Conservation (phyloP, 2,797 vertebrate genomes). For the Trachops cirrhosus region DNA sequence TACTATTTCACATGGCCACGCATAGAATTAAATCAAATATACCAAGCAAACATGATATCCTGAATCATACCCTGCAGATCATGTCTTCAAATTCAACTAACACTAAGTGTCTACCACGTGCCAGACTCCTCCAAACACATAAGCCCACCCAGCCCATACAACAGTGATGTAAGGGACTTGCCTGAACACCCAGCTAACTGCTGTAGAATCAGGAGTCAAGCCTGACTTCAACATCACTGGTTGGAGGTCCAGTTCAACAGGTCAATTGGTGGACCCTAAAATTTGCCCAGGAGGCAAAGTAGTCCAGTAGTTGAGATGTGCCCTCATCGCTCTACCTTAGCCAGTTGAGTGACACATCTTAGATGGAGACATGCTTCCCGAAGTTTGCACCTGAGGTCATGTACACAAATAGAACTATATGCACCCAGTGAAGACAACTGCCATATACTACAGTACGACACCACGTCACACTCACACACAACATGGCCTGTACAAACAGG, state of each 20-base stretch:
- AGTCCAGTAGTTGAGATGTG: neutral
- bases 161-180: rapidly evolving
- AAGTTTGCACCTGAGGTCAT: neutral
- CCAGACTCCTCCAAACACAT: neutral
- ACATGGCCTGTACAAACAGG: neutral
- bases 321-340: neutral
- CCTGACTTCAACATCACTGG: neutral
- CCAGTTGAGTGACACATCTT: neutral
- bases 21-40: neutral
- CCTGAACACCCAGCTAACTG: neutral
- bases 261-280: neutral
- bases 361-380: neutral
- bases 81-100: neutral
- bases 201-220: neutral
- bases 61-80: neutral
- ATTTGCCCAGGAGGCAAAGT: neutral
- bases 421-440: neutral
- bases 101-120: neutral
- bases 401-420: rapidly evolving
- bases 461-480: neutral
- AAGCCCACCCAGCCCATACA: neutral
- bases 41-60: neutral
- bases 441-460: neutral
- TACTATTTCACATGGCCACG: neutral
- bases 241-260: neutral